A percentile compares a stretch with the other conserved stretches of the same genome.
These are phyloP conservation scores for Cinclus mexicanus DNA, from an alignment of 2,113 vertebrate species.

Conservation along the genomic window DNA sequence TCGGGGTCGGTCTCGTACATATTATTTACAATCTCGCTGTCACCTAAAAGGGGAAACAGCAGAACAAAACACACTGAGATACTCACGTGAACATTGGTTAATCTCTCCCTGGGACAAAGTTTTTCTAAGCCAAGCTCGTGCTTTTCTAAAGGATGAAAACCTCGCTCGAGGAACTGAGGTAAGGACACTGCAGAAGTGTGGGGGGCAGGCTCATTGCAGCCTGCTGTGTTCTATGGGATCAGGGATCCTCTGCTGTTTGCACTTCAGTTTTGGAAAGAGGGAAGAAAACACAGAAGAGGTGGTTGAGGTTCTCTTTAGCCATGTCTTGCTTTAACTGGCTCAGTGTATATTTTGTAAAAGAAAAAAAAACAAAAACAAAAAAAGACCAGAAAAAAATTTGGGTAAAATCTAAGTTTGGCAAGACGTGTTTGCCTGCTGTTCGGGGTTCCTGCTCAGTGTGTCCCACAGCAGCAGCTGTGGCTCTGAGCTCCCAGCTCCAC, in stretches of 20 bases:
- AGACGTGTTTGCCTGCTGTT: not conserved
- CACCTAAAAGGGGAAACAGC: conserved; percentile 81
- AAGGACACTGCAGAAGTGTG: not conserved
- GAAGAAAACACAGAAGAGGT: not conserved
- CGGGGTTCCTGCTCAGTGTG: not conserved
- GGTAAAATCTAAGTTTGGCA: not conserved
- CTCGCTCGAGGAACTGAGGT: not conserved
- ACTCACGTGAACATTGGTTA: conserved; percentile 39
- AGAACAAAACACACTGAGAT: conserved; percentile 68
- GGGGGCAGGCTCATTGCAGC: not conserved
- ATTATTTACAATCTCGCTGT: conserved; percentile 90
- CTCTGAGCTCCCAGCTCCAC: not conserved
- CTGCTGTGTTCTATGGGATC: rapidly evolving
- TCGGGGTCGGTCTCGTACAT: conserved; percentile 93
- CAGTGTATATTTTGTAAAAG: not conserved
- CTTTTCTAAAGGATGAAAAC: not conserved
- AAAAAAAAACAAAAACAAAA: rapidly evolving
- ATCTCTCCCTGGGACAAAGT: not conserved
- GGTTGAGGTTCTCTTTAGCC: not conserved
- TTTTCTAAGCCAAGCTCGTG: not conserved
- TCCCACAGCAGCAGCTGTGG: not conserved
- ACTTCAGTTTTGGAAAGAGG: not conserved
- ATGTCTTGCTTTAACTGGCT: not conserved
- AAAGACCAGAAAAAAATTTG: not conserved
- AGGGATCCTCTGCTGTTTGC: not conserved